Conservation (phyloP, 1,140 invertebrate species). For the Physella acuta region DNA sequence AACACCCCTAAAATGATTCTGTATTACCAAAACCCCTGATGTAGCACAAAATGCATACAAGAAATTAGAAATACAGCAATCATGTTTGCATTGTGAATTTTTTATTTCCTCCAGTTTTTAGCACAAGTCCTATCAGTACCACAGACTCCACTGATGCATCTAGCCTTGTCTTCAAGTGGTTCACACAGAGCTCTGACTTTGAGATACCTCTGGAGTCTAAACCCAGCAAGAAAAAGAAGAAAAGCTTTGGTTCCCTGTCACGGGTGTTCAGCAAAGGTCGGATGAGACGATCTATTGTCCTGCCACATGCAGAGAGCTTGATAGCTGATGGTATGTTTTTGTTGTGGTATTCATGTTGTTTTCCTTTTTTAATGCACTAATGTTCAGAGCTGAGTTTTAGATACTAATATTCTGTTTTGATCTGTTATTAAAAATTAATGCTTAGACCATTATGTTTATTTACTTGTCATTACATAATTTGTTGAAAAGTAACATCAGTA, state of each 20-base stretch:
- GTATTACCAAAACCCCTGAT: too few relatives aligned
- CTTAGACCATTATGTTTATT: too few relatives aligned
- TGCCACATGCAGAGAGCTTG: constrained; percentile 29
- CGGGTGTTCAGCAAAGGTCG: constrained; percentile 46
- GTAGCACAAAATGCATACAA: too few relatives aligned
- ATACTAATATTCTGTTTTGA: too few relatives aligned
- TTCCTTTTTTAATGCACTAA: too few relatives aligned
- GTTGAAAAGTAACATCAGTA: too few relatives aligned
- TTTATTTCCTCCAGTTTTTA: neutral
- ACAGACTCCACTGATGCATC: constrained; percentile 1
- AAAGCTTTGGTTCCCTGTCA: constrained; percentile 45
- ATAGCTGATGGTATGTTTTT: neutral
- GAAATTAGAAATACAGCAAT: neutral
- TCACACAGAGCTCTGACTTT: constrained; percentile 22
- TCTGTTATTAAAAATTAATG: too few relatives aligned
- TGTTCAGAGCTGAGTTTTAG: too few relatives aligned
- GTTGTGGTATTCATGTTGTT: too few relatives aligned
- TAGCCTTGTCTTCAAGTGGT: constrained; percentile 9
- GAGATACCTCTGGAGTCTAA: constrained; percentile 14
- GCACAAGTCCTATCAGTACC: neutral
- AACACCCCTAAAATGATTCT: too few relatives aligned
- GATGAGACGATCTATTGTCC: constrained; percentile 44
- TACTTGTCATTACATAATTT: too few relatives aligned
- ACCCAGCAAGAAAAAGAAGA: constrained; percentile 40
- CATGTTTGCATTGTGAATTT: neutral